A percentile compares a stretch with the other conserved stretches of the same genome.
These are phyloP conservation scores for Pangasius larnaudii DNA, from an alignment of 2,797 vertebrate species.

Conservation along the genomic window DNA sequence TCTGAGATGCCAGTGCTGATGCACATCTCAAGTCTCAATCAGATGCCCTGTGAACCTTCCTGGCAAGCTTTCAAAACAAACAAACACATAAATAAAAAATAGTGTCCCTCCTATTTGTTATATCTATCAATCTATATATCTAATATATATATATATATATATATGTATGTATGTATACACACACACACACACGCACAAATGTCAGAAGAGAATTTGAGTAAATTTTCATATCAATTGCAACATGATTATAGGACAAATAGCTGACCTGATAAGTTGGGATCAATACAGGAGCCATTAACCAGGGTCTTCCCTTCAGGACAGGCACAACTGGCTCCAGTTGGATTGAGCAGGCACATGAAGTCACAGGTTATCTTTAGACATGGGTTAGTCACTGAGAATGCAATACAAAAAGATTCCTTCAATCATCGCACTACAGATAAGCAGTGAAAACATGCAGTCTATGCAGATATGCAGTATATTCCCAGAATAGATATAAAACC, in stretches of 20 bases:
- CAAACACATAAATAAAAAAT: not conserved
- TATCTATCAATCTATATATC: not conserved
- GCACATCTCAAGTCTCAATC: not conserved
- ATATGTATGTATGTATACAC: no score
- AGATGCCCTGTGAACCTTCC: not conserved
- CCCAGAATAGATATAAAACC: not conserved
- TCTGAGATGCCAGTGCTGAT: not conserved
- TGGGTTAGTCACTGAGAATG: constrained; percentile 85
- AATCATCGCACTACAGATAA: not conserved
- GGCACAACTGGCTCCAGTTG: constrained; percentile 88
- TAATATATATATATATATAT: no score
- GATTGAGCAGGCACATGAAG: constrained; percentile 96
- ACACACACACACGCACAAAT: no score
- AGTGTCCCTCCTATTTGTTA: no score
- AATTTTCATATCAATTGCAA: not conserved
- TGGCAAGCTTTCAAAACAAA: not conserved
- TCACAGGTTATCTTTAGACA: constrained; percentile 89
- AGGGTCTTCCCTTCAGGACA: constrained; percentile 94
- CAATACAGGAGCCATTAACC: constrained; percentile 90
- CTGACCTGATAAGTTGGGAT: constrained; percentile 86
- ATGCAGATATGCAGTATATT: constrained; percentile 5
- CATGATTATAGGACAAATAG: not conserved
- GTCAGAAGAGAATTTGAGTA: no score
- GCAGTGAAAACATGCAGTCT: not conserved
- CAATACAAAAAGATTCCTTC: not conserved